Evolutionary conservation across 1,140 invertebrate genomes (phyloP), one percentile per base, ranked within the genome.

Genomic region (Dolichoris vasculosae): DNA sequence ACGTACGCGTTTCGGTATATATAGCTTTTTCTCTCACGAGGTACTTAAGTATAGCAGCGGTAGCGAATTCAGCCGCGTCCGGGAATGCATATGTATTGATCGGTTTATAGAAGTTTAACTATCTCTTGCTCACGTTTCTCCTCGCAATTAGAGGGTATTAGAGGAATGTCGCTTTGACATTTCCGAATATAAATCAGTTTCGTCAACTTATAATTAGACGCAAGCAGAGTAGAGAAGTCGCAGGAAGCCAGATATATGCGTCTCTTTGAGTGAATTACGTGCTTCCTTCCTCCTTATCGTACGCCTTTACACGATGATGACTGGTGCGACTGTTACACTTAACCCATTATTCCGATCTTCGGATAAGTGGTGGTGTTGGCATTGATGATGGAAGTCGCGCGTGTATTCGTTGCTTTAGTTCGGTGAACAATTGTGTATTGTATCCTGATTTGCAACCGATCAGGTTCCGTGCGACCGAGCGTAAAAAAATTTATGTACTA

Each of bases 111-210:
- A 7, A 32, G 64, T 48, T 17, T 51, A 11, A 23, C 6, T 38
- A 43, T 26, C 35, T 26, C 48, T 59, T 38, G 1, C 32, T 63
- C 69, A 30, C 48, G 35, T 13, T 63, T 35, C 55, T 30, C 46
- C 59, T 59, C 1, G 67, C 83, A 73, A 84, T 84, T 84, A 78
- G 76, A 79, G 64, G 64, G 55, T 64, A 83, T 83, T 83, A 83
- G 82, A 77, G 82, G 76, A 38, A 71, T 64, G 83, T 85, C 84
- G 67, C 77, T 81, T 81, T 85, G 84, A 81, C 84, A 30, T 81
- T 85, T 81, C n/a, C 78, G 84, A 85, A 85, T 85, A 85, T 85
- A 77, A 85, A 85, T 85, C 78, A 81, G 84, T 75, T 80, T 40
- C 76, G 46, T 46, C 78, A 59, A 79, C 84, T 85, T 76, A 81